A percentile compares a stretch with the other conserved stretches of the same genome.
Evolutionary conservation across 2,888 invertebrate genomes (phyloP).

Genomic region (Lymantria dispar): DNA sequence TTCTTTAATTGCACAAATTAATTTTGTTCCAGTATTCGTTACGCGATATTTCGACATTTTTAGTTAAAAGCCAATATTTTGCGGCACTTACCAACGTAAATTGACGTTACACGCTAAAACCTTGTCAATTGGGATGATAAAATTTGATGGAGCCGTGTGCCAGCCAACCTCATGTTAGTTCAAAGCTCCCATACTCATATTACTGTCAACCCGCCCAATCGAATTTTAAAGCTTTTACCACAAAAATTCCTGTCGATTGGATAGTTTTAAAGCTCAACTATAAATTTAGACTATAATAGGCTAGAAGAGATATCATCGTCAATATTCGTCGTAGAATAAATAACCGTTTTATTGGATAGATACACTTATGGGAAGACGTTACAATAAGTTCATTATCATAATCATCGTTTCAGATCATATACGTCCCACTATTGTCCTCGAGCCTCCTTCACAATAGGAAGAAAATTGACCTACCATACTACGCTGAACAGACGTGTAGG

Average conservation of each 20-base stretch:
- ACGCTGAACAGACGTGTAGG: no score
- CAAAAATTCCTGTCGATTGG: no score
- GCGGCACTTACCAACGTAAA: constrained; percentile 43
- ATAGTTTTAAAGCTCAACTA: constrained; percentile 9
- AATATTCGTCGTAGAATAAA: no score
- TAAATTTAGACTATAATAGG: constrained; percentile 4
- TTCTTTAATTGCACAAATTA: not conserved
- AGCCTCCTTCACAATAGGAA: no score
- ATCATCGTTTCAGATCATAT: no score
- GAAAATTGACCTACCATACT: no score
- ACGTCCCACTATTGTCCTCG: no score
- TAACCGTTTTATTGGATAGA: no score
- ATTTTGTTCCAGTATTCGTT: not conserved
- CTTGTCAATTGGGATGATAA: constrained; percentile 70
- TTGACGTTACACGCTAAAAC: constrained; percentile 62
- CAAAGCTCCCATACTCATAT: constrained; percentile 46
- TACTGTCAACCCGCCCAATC: constrained; percentile 52
- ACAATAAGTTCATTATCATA: no score
- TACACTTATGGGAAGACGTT: no score
- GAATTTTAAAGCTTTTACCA: constrained; percentile 40
- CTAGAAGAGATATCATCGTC: no score
- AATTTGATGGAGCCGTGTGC: constrained; percentile 61
- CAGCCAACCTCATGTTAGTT: constrained; percentile 38
- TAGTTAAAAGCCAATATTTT: constrained; percentile 27
- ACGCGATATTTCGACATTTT: not conserved